A percentile compares a stretch with the other conserved stretches of the same genome.
phyloP scores from a whole-genome alignment of 2,888 invertebrate genomes.

The Clepsis dumicolana region DNA sequence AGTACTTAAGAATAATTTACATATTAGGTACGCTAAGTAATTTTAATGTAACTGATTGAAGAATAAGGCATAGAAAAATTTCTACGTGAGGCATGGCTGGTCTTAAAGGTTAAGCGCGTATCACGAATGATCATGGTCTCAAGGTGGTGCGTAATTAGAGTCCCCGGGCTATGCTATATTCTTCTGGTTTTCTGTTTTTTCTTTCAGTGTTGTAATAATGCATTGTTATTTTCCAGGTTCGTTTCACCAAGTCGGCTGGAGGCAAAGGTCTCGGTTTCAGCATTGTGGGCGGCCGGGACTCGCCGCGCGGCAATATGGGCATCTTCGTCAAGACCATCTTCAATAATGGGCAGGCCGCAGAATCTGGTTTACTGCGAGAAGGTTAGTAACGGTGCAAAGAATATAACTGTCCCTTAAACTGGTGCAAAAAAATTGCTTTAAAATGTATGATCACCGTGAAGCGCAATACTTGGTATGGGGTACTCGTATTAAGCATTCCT shows the following conservation, averaged over 20 bases:
- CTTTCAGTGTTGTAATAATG: background rate
- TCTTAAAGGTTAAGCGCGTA: too few species aligned
- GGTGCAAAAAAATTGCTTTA: constrained; percentile 19
- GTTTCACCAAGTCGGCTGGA: constrained; percentile 92
- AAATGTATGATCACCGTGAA: constrained; percentile 25
- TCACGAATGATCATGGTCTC: too few species aligned
- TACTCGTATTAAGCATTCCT: constrained; percentile 55
- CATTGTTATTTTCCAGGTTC: constrained; percentile 74
- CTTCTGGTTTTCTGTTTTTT: too few species aligned
- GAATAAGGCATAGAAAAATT: too few species aligned
- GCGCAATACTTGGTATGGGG: constrained; percentile 21
- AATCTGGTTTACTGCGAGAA: constrained; percentile 92
- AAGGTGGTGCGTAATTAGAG: too few species aligned
- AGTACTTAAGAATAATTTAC: too few species aligned
- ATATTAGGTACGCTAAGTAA: too few species aligned
- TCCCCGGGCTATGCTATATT: too few species aligned
- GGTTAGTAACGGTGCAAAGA: constrained; percentile 80
- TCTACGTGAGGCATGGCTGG: too few species aligned
- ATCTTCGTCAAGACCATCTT: constrained; percentile 96
- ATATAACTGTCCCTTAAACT: constrained; percentile 26
- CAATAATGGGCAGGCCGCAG: constrained; percentile 94
- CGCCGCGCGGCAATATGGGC: constrained; percentile 94
- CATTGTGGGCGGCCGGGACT: constrained; percentile 95
- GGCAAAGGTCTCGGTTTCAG: constrained; percentile 95
- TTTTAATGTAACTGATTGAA: too few species aligned